Base-by-base conservation (phyloP, 2,797 vertebrate species). In the Sciaenops ocellatus region DNA sequence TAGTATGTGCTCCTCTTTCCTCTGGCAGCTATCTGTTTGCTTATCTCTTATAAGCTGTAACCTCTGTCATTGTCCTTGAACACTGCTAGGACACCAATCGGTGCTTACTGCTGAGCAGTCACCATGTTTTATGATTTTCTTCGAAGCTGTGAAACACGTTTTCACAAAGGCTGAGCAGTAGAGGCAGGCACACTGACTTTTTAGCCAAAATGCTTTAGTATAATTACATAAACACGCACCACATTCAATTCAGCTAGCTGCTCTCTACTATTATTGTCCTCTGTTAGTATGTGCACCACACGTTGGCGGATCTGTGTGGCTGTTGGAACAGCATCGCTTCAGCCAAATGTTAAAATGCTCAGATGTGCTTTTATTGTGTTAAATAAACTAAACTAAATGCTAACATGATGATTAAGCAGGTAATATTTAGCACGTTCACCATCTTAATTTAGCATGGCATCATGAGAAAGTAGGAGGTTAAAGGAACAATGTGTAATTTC, bases 61-160 rank as follows among this genome's bases (percentile, higher is more conserved):
- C 73, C 62, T 79, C 57, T n/a, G 42, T 63, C 46, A 30, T 67
- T 52, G 76, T 85, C 85, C 84, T 87, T 89, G 84, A 82, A 60
- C 69, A 52, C 11, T 50, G 63, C 79, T 18, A 57, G 60, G 75
- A 80, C 66, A 65, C 59, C 1, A 38, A 76, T 65, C 62, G 15
- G 54, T 26, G 72, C 62, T 71, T 64, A 73, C 60, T 54, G 75
- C 38, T 0, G 9, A 47, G 64, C 24, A 54, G 63, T 75, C 59
- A 68, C 47, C 5, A 2, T 78, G 68, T 68, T 92, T 85, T 83
- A 87, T 86, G 71, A 82, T 71, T 90, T 79, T 71, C 56, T 78
- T 71, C 56, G 10, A 11, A 42, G 44, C 69, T 46, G 41, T 52
- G 61, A 77, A 56, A 68, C 69, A 50, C 51, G 56, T 63, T 65